phyloP scores from a whole-genome alignment of 92 coral and sea anemone species.

The Actinostola sp. region DNA sequence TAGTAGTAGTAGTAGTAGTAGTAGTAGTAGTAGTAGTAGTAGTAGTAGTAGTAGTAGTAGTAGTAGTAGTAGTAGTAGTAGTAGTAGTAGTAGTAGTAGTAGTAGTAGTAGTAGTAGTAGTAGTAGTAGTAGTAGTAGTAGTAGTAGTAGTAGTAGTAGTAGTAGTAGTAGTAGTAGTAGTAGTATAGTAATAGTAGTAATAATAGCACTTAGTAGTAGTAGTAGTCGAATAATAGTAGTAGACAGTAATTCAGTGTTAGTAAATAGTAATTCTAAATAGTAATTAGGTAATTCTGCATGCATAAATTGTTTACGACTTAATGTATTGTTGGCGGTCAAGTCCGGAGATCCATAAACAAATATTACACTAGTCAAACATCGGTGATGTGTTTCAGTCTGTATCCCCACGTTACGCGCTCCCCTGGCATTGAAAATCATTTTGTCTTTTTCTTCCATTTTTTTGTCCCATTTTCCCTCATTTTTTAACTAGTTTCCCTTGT shows the following conservation, averaged over 20 bases:
- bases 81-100: slow-evolving; percentile 1
- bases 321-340: slow-evolving; percentile 8
- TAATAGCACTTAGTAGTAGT: neutral
- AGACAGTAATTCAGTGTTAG: slow-evolving; percentile 1
- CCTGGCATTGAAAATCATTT: too few relatives aligned
- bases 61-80: neutral
- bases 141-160: slow-evolving; percentile 1
- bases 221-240: neutral
- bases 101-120: slow-evolving; percentile 6
- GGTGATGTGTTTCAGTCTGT: neutral
- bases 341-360: slow-evolving; percentile 8
- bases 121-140: neutral
- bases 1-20: neutral
- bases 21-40: neutral
- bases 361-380: neutral
- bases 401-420: too few relatives aligned
- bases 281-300: neutral
- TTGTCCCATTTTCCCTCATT: too few relatives aligned
- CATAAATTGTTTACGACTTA: neutral
- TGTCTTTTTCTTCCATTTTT: too few relatives aligned
- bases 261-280: neutral
- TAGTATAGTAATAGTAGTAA: slow-evolving; percentile 2
- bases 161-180: neutral
- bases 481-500: too few relatives aligned
- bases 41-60: slow-evolving; percentile 1